Evolutionary conservation across 2,888 invertebrate genomes (phyloP).

Genomic region (Piscicola geometra): DNA sequence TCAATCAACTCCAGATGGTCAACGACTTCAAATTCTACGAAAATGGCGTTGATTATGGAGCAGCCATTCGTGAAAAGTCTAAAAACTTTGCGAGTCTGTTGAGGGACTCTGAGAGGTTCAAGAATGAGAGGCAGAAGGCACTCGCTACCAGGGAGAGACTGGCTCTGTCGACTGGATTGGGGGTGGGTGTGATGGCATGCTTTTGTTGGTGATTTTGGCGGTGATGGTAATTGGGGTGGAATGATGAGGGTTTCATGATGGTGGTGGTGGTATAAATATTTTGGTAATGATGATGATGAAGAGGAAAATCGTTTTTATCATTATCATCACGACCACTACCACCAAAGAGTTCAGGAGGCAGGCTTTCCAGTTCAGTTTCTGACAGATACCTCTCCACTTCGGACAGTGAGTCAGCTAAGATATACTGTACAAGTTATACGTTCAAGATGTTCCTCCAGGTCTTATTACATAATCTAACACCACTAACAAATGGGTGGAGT

Average conservation of each 20-base stretch:
- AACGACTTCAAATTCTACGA: slow-evolving; percentile 91
- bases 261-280: not conserved
- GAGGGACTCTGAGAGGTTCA: slow-evolving; percentile 90
- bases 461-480: not conserved
- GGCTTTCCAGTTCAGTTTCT: slow-evolving; percentile 33
- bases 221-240: not conserved
- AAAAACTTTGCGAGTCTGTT: slow-evolving; percentile 87
- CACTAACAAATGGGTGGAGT: no score
- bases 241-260: not conserved
- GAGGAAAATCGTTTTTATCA: no score
- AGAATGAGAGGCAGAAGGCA: slow-evolving; percentile 90
- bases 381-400: slow-evolving; percentile 36
- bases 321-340: not conserved
- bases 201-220: not conserved
- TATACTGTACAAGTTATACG: not conserved
- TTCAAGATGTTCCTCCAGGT: not conserved
- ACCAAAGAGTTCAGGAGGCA: slow-evolving; percentile 10
- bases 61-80: slow-evolving; percentile 95
- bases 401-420: not conserved
- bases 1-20: slow-evolving; percentile 81
- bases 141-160: slow-evolving; percentile 87
- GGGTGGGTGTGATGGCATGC: slow-evolving; percentile 15
- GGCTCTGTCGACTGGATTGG: slow-evolving; percentile 55
- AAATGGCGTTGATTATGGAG: slow-evolving; percentile 94
- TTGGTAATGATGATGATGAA: no score